A percentile compares a stretch with the other conserved stretches of the same genome.
phyloP scores from a whole-genome alignment of 1,140 invertebrate species.

The Oryctes rhinoceros region DNA sequence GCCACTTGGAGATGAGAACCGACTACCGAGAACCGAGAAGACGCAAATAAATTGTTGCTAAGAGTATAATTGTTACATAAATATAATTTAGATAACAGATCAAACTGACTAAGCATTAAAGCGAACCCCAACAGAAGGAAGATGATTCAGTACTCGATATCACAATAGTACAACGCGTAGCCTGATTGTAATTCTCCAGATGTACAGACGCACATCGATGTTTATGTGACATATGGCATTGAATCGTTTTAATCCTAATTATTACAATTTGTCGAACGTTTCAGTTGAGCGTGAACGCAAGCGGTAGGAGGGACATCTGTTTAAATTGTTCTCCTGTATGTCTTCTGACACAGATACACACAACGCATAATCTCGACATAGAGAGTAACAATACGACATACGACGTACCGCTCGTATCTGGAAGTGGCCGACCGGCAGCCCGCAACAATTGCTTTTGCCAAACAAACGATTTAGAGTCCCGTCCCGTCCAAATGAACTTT shows the following conservation, averaged over 20 bases:
- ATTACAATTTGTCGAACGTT: conserved; percentile 31
- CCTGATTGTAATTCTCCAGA: conserved; percentile 12
- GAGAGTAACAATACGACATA: conserved; percentile 13
- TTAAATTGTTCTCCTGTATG: conserved; percentile 1
- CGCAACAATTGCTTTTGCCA: conserved; percentile 5
- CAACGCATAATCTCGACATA: conserved; percentile 7
- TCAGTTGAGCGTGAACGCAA: conserved; percentile 25
- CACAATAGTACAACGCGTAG: not conserved
- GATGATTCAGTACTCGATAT: not conserved
- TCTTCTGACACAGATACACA: conserved; percentile 30
- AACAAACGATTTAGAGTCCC: conserved; percentile 21
- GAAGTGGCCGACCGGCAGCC: not conserved
- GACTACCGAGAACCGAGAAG: too few species aligned
- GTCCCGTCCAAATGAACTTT: conserved; percentile 13
- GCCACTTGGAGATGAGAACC: too few species aligned
- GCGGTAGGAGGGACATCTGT: not conserved
- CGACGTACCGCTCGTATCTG: not conserved
- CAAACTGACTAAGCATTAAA: too few species aligned
- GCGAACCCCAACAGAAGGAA: not conserved
- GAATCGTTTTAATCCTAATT: conserved; percentile 33
- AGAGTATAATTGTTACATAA: too few species aligned
- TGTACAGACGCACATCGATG: conserved; percentile 17
- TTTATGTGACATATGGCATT: conserved; percentile 33
- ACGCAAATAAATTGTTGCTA: too few species aligned
- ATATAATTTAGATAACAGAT: too few species aligned